Evolutionary conservation across 2,113 vertebrate species (phyloP).

Genomic region (Takifugu bimaculatus): DNA sequence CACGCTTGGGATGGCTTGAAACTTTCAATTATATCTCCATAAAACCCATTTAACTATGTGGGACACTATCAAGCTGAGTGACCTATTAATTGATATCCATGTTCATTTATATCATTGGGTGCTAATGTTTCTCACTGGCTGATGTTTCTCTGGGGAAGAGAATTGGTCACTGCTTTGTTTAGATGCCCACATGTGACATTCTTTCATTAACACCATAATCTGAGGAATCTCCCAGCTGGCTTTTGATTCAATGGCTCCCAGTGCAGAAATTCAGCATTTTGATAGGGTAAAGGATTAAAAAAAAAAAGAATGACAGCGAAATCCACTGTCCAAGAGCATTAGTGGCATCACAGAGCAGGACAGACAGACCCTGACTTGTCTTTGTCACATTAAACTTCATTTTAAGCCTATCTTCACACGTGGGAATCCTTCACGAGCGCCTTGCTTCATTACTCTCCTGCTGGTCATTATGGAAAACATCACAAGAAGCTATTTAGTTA

Average conservation of each 20-base stretch:
- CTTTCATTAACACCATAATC: neutral
- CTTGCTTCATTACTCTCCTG: slow-evolving; percentile 32
- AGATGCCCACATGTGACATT: neutral
- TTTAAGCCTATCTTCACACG: slow-evolving; percentile 31
- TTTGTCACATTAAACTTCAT: slow-evolving; percentile 34
- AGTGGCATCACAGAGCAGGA: neutral
- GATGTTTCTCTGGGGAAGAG: slow-evolving; percentile 26
- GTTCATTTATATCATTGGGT: slow-evolving; percentile 38
- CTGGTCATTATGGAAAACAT: slow-evolving; percentile 18
- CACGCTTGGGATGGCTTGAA: neutral
- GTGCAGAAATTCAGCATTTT: slow-evolving; percentile 7
- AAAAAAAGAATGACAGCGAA: neutral
- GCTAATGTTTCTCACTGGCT: slow-evolving; percentile 11
- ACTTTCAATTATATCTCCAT: slow-evolving; percentile 2
- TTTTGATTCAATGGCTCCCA: slow-evolving; percentile 7
- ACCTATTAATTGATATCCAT: slow-evolving; percentile 36
- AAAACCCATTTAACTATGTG: slow-evolving; percentile 47
- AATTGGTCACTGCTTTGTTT: slow-evolving; percentile 17
- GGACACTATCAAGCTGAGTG: slow-evolving; percentile 27
- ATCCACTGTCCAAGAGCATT: slow-evolving; percentile 4
- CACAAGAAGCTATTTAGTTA: too few relatives aligned
- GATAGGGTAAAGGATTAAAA: slow-evolving; percentile 13
- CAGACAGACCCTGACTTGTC: slow-evolving; percentile 16
- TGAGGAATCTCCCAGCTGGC: neutral
- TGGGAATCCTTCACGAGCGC: slow-evolving; percentile 18